Conservation (phyloP, 1,140 invertebrate genomes). For the Drosophila seguyi region DNA sequence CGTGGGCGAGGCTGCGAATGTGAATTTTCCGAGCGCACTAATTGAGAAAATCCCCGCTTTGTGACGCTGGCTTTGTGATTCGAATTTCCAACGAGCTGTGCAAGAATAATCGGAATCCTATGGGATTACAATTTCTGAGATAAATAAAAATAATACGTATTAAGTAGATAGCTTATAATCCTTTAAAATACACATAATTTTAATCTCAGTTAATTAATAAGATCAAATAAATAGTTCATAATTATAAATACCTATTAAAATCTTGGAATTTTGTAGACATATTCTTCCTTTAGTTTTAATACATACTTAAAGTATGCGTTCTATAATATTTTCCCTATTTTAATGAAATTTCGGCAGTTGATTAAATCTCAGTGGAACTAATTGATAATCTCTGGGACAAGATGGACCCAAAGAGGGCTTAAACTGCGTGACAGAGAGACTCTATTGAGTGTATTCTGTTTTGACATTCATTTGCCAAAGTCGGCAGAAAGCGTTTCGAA, state of each 20-base stretch:
- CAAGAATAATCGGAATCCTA: background rate
- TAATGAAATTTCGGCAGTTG: slow-evolving; percentile 33
- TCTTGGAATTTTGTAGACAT: background rate
- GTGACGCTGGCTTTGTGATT: background rate
- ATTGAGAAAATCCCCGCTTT: slow-evolving; percentile 16
- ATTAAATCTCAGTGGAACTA: slow-evolving; percentile 26
- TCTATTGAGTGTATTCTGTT: slow-evolving; percentile 41
- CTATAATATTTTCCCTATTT: slow-evolving; percentile 2
- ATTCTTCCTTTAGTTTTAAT: no score
- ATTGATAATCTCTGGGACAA: slow-evolving; percentile 18
- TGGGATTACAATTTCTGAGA: background rate
- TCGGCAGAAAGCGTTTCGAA: slow-evolving; percentile 36
- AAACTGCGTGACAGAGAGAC: slow-evolving; percentile 10
- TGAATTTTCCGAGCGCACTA: slow-evolving; percentile 6
- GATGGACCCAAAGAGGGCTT: slow-evolving; percentile 6
- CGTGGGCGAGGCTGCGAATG: slow-evolving; percentile 1
- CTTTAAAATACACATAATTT: background rate
- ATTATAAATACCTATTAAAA: background rate
- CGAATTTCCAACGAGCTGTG: background rate
- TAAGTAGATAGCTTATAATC: background rate
- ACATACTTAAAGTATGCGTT: background rate
- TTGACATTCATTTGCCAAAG: slow-evolving; percentile 37
- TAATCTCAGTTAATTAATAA: background rate
- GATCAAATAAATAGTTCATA: no score
- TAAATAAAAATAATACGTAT: background rate